A percentile compares a stretch with the other conserved stretches of the same genome.
Evolutionary conservation across 1,140 invertebrate genomes (phyloP).

Genomic region (Listronotus oregonensis): DNA sequence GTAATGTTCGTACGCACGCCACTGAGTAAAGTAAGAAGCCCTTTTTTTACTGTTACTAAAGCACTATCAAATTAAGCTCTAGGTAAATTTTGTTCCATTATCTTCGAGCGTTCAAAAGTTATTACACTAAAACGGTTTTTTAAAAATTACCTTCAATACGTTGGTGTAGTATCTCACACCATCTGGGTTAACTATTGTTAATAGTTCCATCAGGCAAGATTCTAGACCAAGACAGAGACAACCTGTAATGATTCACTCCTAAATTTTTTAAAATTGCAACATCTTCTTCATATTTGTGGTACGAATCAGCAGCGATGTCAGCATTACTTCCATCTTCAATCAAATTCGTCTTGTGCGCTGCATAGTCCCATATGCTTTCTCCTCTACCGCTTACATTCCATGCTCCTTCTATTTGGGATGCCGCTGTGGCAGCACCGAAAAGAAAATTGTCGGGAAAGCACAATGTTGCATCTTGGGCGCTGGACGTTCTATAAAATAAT

Average conservation of each 20-base stretch:
- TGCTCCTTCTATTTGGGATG: slow-evolving; percentile 1
- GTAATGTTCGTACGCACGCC: too few species aligned
- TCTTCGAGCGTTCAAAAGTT: too few species aligned
- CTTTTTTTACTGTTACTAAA: too few species aligned
- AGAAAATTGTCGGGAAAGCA: not conserved
- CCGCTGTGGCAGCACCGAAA: not conserved
- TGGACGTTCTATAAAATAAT: too few species aligned
- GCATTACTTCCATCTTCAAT: slow-evolving; percentile 61
- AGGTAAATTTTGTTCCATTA: too few species aligned
- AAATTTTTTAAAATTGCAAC: slow-evolving; percentile 57
- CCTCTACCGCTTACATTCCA: slow-evolving; percentile 24
- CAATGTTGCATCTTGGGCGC: too few species aligned
- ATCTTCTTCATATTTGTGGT: slow-evolving; percentile 63
- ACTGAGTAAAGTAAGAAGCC: too few species aligned
- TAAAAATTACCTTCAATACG: too few species aligned
- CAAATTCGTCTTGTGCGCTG: slow-evolving; percentile 59
- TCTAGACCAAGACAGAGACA: slow-evolving; percentile 66
- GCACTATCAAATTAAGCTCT: too few species aligned
- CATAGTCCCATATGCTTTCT: slow-evolving; percentile 64
- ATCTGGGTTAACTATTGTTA: too few species aligned
- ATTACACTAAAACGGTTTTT: too few species aligned
- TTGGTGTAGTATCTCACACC: too few species aligned
- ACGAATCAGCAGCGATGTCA: slow-evolving; percentile 63
- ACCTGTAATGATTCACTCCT: slow-evolving; percentile 59
- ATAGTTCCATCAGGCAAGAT: slow-evolving; percentile 31